These are phyloP conservation scores for Deroptyus accipitrinus DNA, from an alignment of 2,113 vertebrate species.

Conservation along the genomic window DNA sequence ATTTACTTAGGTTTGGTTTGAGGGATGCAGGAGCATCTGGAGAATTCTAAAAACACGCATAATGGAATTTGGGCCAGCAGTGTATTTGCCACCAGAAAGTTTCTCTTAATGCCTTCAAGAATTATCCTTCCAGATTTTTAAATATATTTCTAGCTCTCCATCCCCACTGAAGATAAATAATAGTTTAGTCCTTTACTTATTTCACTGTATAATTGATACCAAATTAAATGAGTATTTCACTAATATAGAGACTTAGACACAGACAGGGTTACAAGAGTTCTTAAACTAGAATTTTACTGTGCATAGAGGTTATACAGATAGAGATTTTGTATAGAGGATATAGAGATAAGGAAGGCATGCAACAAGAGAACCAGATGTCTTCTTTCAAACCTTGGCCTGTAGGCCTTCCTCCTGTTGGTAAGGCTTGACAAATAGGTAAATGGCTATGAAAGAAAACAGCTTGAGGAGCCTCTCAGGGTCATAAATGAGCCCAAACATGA, in stretches of 20 bases:
- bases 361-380: neutral
- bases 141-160: neutral
- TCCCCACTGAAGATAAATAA: neutral
- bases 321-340: neutral
- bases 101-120: neutral
- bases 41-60: neutral
- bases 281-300: neutral
- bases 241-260: neutral
- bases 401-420: neutral
- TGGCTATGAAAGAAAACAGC: neutral
- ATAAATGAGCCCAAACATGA: neutral
- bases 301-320: neutral
- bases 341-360: neutral
- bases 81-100: neutral
- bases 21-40: neutral
- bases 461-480: neutral
- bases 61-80: neutral
- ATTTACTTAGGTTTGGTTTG: neutral
- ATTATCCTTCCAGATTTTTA: neutral
- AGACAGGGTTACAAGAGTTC: neutral
- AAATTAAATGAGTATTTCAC: neutral
- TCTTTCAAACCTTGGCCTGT: neutral
- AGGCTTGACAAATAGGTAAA: neutral
- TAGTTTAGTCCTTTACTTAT: neutral
- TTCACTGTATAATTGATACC: neutral